Percentiles rank a stretch among this genome's conserved stretches.
phyloP scores from a whole-genome alignment of 2,113 vertebrate genomes.

The Odontesthes bonariensis region DNA sequence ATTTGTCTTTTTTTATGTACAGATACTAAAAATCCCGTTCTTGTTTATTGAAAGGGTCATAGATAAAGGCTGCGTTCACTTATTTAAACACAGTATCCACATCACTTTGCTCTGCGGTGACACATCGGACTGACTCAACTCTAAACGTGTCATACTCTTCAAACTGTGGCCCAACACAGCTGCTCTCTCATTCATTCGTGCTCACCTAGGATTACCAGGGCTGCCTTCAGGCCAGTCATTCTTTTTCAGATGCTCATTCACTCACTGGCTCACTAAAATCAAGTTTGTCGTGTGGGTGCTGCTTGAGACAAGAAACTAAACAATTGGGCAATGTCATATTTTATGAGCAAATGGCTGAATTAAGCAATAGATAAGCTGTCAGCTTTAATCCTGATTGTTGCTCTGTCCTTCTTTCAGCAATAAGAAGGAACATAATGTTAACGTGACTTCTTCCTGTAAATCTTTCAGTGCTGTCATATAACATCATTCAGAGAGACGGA shows the following conservation, averaged over 20 bases:
- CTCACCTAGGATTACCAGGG: neutral
- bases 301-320: neutral
- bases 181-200: neutral
- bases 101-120: neutral
- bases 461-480: neutral
- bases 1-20: no score
- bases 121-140: neutral
- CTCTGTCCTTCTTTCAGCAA: neutral
- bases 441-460: neutral
- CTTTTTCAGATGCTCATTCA: neutral
- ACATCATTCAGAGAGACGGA: neutral
- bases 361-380: no score
- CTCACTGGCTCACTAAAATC: neutral
- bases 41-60: no score
- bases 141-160: neutral
- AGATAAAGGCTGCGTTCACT: no score
- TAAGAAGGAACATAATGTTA: conserved; percentile 1
- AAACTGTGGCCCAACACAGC: conserved; percentile 2
- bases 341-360: neutral
- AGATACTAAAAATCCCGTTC: no score
- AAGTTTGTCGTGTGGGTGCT: neutral
- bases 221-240: neutral
- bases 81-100: neutral
- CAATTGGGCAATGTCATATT: no score
- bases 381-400: no score